Base-by-base conservation (phyloP, 2,113 vertebrate genomes). In the Cebus imitator region DNA sequence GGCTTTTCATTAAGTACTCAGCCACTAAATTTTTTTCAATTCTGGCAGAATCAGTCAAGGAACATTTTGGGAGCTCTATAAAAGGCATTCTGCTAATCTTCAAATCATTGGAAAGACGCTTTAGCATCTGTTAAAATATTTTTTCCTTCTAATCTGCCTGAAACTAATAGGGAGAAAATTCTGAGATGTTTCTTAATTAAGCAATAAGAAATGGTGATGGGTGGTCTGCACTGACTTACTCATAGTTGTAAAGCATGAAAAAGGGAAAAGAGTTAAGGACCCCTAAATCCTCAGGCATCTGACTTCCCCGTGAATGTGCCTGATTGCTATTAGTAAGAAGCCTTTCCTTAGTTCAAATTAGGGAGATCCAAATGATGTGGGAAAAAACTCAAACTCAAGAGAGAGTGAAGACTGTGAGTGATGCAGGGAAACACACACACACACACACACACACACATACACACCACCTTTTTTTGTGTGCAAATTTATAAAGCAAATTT, bases 161-260 rank as follows among this genome's bases (percentile, higher is more conserved):
- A 91, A 96, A 96, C 75, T 73, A 97, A 81, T 96, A 97, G 92
- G 27, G 86, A 98, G 95, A 98, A 91, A 95, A 97, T 61, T 92
- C 95, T 68, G 21, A 96, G 27, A 79, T 55, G 92, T 98, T 98
- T 97, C 97, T 97, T 96, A 97, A 96, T 97, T 98, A 97, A 98
- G 86, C 89, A 96, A 79, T 82, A 97, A 97, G 75, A 90, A 92
- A 95, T n/a, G 85, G 82, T 76, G 79, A 82, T 72, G 68, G 95
- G 87, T 95, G 84, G 91, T 83, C 83, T 64, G 81, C 92, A 64
- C 95, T 91, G 72, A 89, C 3, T 0, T 96, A 97, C 94, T 3
- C 96, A 92, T 57, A 94, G 8, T 58, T 87, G n/a, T 68, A 95
- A 97, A 98, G 40, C 68, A 85, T 66, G 72, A 50, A 83, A 97